Evolutionary conservation across 1,140 invertebrate genomes (phyloP), one percentile per base, ranked within the genome.

Genomic region (Oryctes rhinoceros): DNA sequence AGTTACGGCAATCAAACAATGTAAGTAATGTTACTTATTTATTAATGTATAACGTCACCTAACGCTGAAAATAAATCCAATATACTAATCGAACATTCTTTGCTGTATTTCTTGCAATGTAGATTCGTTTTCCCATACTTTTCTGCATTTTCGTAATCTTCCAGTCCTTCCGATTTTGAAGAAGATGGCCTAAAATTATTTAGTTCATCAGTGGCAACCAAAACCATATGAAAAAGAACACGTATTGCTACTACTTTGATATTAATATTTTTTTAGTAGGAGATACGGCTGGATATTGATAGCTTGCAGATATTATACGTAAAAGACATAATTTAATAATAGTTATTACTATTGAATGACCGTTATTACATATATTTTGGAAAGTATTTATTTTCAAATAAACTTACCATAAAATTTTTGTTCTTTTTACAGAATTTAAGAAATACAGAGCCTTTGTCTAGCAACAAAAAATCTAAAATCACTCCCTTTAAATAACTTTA

Each of bases 121-220:
- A 81, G 81, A 30, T 83, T 80, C 11, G 59, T 83, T n/a, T 81
- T 82, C n/a, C 83, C 81, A 47, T 83, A 84, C 30, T 75, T 75
- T 83, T 90, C 89, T 0, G 90, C 89, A 18, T 85, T 80, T 10
- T 79, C 84, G 47, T 89, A 88, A 44, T 88, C 86, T 0, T 47
- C 82, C 39, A 90, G 82, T 75, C 87, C 81, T 80, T 88, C 87
- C 35, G 86, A 82, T 59, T 71, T 80, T 9, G 89, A 89, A 48
- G 84, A 86, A 6, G 89, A 89, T 10, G 90, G 90, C 13, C 89
- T 90, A 82, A 80, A 88, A 84, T 81, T 76, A 62, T 62, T 62
- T 5, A 44, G 5, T 44, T 7, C 39, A 44, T 44, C 9, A 44
- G 9, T 44, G 9, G 9, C 5, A 7, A 10, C 9, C 9, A 44